Percentiles rank a stretch among this genome's conserved stretches.
Evolutionary conservation across 1,140 invertebrate species (phyloP).

Genomic region (Drosophila kurseongensis): DNA sequence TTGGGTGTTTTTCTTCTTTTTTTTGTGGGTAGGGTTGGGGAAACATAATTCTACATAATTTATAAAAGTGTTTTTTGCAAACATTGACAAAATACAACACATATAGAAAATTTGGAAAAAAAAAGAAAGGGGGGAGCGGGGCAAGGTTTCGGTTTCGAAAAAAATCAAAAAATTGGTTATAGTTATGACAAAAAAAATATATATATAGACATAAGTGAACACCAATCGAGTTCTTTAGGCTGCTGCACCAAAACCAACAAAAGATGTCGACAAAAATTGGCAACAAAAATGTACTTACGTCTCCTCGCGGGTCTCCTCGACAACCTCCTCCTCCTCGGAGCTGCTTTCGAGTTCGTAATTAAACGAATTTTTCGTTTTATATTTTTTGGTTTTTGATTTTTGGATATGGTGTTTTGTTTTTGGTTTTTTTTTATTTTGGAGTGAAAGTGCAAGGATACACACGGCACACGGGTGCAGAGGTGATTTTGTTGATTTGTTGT

Average conservation of each 20-base stretch:
- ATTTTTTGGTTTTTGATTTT: constrained; percentile 19
- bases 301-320: constrained; percentile 87
- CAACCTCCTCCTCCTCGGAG: constrained; percentile 88
- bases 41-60: constrained; percentile 24
- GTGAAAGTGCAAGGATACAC: constrained; percentile 61
- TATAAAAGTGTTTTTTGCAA: constrained; percentile 29
- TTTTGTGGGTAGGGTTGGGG: neutral
- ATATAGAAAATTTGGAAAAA: constrained; percentile 55
- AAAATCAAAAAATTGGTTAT: constrained; percentile 35
- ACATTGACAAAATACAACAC: constrained; percentile 61
- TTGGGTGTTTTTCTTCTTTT: neutral
- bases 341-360: constrained; percentile 77
- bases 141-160: constrained; percentile 2
- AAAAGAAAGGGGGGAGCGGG: constrained; percentile 26
- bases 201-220: constrained; percentile 52
- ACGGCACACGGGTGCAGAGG: constrained; percentile 48
- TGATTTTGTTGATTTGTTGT: constrained; percentile 60
- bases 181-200: constrained; percentile 14
- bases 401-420: constrained; percentile 31
- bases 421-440: constrained; percentile 16
- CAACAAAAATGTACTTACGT: constrained; percentile 87
- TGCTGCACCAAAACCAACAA: constrained; percentile 59
- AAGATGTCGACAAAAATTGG: constrained; percentile 52
- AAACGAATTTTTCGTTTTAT: constrained; percentile 40
- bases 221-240: constrained; percentile 64